These are phyloP conservation scores for Chaetura pelagica DNA, from an alignment of 2,113 vertebrate genomes.

Conservation along the genomic window DNA sequence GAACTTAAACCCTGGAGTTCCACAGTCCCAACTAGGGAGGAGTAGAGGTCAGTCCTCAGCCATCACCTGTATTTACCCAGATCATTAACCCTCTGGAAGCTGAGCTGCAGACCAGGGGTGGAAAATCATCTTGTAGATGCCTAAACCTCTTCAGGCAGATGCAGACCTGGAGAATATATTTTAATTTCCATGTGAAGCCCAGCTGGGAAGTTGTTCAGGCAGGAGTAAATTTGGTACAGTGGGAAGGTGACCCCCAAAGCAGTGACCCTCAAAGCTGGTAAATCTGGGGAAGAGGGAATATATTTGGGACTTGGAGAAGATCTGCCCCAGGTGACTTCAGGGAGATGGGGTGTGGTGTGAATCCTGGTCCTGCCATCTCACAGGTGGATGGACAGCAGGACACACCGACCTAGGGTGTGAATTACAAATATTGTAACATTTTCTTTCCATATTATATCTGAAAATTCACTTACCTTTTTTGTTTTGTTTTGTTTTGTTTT, in stretches of 20 bases:
- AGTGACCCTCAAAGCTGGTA: background rate
- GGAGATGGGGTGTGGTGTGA: background rate
- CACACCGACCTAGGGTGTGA: background rate
- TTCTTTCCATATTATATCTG: background rate
- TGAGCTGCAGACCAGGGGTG: background rate
- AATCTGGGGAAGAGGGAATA: background rate
- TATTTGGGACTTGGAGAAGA: background rate
- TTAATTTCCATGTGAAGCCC: background rate
- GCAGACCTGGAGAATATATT: background rate
- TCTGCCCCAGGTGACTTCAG: background rate
- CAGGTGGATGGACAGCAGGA: background rate
- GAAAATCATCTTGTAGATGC: background rate
- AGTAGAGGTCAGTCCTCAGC: background rate
- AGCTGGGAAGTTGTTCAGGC: background rate
- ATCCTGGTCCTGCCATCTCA: background rate
- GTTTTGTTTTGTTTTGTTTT: background rate
- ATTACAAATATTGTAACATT: accelerated
- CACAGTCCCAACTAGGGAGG: accelerated
- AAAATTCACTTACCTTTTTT: background rate
- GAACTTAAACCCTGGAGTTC: background rate
- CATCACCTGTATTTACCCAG: background rate
- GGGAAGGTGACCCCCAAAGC: background rate
- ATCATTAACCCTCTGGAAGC: background rate
- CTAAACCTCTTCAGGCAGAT: background rate
- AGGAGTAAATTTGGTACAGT: accelerated